Evolutionary conservation across 2,888 invertebrate genomes (phyloP).

Genomic region (Aporophyla nigra): DNA sequence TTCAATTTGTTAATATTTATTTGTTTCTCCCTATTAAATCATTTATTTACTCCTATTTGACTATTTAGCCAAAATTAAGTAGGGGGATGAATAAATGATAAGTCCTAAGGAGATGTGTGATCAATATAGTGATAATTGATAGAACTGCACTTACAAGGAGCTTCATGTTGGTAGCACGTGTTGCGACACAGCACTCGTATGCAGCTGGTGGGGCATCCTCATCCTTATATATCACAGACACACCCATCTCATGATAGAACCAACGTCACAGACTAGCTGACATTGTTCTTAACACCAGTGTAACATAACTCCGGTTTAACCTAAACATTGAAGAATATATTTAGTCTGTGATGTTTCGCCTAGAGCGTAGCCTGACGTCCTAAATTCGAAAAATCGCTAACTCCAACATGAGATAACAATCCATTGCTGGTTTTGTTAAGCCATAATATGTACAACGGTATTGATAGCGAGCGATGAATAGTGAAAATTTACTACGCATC

Average conservation of each 20-base stretch:
- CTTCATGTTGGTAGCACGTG: constrained; percentile 74
- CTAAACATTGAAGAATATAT: constrained; percentile 33
- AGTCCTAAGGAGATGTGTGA: background rate
- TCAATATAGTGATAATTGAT: background rate
- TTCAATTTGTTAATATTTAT: background rate
- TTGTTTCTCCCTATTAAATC: no score
- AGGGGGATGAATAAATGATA: background rate
- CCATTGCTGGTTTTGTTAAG: constrained; percentile 9
- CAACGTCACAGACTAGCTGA: constrained; percentile 56
- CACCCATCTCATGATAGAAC: constrained; percentile 42
- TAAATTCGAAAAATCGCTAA: constrained; percentile 16
- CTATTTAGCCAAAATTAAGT: background rate
- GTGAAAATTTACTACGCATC: constrained; percentile 1
- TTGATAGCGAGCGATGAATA: constrained; percentile 24
- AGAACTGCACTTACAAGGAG: constrained; percentile 75
- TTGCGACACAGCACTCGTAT: constrained; percentile 64
- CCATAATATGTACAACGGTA: background rate
- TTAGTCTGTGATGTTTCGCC: constrained; percentile 50
- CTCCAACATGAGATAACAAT: background rate
- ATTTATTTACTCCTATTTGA: background rate
- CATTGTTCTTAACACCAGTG: constrained; percentile 43
- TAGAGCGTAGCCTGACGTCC: constrained; percentile 1
- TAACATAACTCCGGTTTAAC: constrained; percentile 29
- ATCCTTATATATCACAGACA: constrained; percentile 74
- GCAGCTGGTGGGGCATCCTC: constrained; percentile 60